A percentile compares a stretch with the other conserved stretches of the same genome.
Conservation (phyloP, 2,888 invertebrate species). For the Dynastes maya region DNA sequence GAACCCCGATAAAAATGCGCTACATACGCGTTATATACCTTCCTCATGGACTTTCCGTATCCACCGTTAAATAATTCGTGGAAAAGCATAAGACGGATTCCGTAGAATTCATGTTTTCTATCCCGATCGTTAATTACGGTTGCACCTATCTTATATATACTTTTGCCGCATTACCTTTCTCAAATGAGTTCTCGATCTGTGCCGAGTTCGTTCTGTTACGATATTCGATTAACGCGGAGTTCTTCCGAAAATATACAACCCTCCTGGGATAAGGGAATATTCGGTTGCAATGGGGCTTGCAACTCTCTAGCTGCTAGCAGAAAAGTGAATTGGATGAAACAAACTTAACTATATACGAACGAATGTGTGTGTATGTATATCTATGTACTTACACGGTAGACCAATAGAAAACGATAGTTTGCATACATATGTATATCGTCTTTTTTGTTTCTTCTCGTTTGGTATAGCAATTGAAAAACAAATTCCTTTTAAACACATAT, state of each 20-base stretch:
- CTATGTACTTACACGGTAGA: background rate
- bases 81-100: background rate
- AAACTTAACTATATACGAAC: constrained; percentile 24
- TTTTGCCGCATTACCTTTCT: background rate
- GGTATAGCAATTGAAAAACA: background rate
- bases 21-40: background rate
- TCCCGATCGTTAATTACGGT: constrained; percentile 13
- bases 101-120: constrained; percentile 5
- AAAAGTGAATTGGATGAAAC: constrained; percentile 50
- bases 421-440: background rate
- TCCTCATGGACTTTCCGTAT: background rate
- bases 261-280: constrained; percentile 37
- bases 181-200: constrained; percentile 6
- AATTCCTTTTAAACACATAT: too few relatives aligned
- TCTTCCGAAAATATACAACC: constrained; percentile 46
- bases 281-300: constrained; percentile 42
- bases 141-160: background rate
- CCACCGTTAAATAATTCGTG: background rate
- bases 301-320: constrained; percentile 45
- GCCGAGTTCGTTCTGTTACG: constrained; percentile 38
- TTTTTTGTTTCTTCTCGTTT: background rate
- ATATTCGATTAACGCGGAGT: constrained; percentile 50
- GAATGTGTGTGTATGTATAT: constrained; percentile 13
- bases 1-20: background rate
- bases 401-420: background rate